Conservation (phyloP, 2,888 invertebrate genomes). For the Tethea ocularis region DNA sequence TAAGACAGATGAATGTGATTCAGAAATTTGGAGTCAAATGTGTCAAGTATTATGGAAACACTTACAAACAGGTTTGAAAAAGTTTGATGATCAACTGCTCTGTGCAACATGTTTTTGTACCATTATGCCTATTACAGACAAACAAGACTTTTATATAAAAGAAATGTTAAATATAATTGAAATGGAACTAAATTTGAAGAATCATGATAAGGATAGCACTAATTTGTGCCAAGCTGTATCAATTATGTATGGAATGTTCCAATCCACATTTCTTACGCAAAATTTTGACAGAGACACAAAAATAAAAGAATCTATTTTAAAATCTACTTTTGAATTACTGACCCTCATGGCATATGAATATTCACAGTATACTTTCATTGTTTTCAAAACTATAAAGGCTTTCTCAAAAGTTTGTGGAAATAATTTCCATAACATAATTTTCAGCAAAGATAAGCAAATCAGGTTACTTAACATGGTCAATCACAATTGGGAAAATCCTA, state of each 20-base stretch:
- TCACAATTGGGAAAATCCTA: constrained; percentile 86
- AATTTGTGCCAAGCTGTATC: constrained; percentile 51
- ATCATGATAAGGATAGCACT: constrained; percentile 25
- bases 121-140: constrained; percentile 45
- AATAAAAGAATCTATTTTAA: constrained; percentile 39
- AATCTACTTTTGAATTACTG: constrained; percentile 52
- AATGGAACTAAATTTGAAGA: constrained; percentile 39
- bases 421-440: constrained; percentile 50
- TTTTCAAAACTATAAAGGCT: constrained; percentile 76
- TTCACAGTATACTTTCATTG: constrained; percentile 78
- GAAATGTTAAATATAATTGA: constrained; percentile 45
- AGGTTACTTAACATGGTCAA: constrained; percentile 77
- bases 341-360: constrained; percentile 73
- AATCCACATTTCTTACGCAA: constrained; percentile 61
- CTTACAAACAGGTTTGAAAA: constrained; percentile 49
- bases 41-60: constrained; percentile 58
- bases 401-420: constrained; percentile 68
- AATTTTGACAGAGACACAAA: constrained; percentile 23
- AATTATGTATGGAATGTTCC: constrained; percentile 75
- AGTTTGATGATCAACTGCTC: constrained; percentile 70
- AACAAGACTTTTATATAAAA: constrained; percentile 48
- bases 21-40: constrained; percentile 44
- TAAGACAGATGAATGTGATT: constrained; percentile 20
- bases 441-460: constrained; percentile 54
- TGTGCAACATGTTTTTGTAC: constrained; percentile 72